Base-by-base conservation (phyloP, 2,888 invertebrate species). In the Dyspetes luteomarginatus region DNA sequence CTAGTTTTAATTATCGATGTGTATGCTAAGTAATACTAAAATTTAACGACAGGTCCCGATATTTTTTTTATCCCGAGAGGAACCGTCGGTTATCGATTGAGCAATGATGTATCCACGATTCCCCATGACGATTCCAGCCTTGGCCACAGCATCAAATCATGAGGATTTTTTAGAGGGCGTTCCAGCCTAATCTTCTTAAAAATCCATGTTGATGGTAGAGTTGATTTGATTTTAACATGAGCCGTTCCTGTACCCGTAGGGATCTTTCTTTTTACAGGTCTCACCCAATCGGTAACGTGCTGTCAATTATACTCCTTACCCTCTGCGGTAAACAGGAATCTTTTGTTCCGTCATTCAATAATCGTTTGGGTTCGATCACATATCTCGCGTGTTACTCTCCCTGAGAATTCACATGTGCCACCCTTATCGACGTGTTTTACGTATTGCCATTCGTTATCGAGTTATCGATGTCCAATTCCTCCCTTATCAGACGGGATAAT, bases 401-500 rank as follows among this genome's bases (percentile, higher is more conserved):
- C 19, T 7, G 69, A 58, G 50, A 56, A 62, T 7, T n/a, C n/a
- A n/a, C n/a, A 48, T 15, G 5, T 17, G 15, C 7, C 17, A 4
- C 36, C 4, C 19, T 72, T 17, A 36, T 26, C 5, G 48, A 28
- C 26, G 0, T 17, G 9, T 72, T 48, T 86, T 87, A 89, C 84
- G 87, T 80, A 55, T 89, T 87, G 48, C 86, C 87, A 65, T 87
- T 87, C 43, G 83, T 75, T 19, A 86, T 81, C 15, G 82, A 81
- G 48, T 87, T 80, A 82, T 85, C 85, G 4, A 79, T 72, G 17
- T 90, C 86, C 82, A 94, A 93, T 86, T 95, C 95, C 78, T 94
- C 93, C 83, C 92, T 92, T 75, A 95, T 95, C 74, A 95, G 90
- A 55, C 94, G 93, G 9, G 94, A 94, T 87, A 96, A 93, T 82